phyloP scores from a whole-genome alignment of 1,140 invertebrate species.

The Pristionchus pacificus region DNA sequence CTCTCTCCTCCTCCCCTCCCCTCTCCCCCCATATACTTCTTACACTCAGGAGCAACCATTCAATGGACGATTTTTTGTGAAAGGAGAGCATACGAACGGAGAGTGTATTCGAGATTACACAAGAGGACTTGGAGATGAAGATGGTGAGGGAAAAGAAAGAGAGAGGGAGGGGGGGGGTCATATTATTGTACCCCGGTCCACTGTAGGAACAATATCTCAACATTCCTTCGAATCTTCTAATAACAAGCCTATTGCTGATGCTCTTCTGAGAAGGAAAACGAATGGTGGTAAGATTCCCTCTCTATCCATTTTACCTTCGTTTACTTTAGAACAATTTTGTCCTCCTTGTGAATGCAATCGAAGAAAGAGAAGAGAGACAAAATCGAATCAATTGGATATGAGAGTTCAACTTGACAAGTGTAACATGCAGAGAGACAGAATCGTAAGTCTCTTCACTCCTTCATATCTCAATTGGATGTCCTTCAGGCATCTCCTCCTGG shows the following conservation, averaged over 20 bases:
- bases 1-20: background rate
- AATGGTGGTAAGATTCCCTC: conserved; percentile 6
- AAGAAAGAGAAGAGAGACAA: conserved; percentile 14
- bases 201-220: no score
- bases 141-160: conserved; percentile 5
- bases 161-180: no score
- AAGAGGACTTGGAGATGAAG: background rate
- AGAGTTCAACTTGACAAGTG: conserved; percentile 35
- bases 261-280: background rate
- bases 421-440: conserved; percentile 38
- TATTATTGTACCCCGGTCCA: no score
- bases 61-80: conserved; percentile 35
- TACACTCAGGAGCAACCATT: conserved; percentile 20
- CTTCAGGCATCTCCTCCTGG: conserved; percentile 34
- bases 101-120: conserved; percentile 20
- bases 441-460: conserved; percentile 18
- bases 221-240: background rate
- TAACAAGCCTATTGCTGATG: conserved; percentile 3
- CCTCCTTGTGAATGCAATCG: conserved; percentile 28
- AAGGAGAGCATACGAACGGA: conserved; percentile 31
- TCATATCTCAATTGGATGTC: background rate
- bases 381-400: conserved; percentile 27
- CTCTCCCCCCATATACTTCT: no score
- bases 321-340: conserved; percentile 24
- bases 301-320: conserved; percentile 10